Evolutionary conservation across 2,797 vertebrate genomes (phyloP).

Genomic region (Myotis daubentonii): DNA sequence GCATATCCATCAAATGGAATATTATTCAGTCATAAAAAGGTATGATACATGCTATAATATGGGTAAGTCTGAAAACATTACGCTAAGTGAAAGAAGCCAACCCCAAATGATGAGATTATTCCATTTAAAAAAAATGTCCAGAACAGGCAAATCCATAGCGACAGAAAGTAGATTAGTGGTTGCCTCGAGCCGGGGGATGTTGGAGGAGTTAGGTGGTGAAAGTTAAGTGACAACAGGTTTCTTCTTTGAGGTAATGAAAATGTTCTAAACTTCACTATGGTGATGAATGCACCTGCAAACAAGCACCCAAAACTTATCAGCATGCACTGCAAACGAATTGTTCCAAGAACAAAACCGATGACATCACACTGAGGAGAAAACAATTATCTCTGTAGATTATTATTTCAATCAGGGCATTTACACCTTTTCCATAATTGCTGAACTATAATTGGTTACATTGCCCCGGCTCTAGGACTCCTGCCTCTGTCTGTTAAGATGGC

Average conservation of each 20-base stretch:
- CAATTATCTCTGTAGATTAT: background rate
- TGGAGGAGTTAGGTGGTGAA: background rate
- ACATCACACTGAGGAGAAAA: background rate
- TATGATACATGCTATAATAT: background rate
- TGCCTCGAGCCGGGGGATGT: background rate
- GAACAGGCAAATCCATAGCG: background rate
- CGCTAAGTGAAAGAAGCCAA: background rate
- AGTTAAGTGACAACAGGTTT: background rate
- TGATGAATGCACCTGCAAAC: background rate
- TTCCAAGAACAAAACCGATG: background rate
- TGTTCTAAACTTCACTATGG: background rate
- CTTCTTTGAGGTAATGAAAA: background rate
- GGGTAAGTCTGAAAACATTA: background rate
- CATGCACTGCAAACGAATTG: background rate
- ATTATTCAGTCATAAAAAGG: slow-evolving; percentile 6
- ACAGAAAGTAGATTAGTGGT: background rate
- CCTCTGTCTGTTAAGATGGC: background rate
- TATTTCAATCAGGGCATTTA: background rate
- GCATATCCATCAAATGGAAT: slow-evolving; percentile 3
- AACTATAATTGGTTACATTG: background rate
- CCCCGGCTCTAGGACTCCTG: background rate
- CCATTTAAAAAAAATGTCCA: background rate
- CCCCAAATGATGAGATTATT: background rate
- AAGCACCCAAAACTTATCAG: background rate
- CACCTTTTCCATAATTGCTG: background rate